Conservation (phyloP, 2,797 vertebrate species). For the Loriculus beryllinus region DNA sequence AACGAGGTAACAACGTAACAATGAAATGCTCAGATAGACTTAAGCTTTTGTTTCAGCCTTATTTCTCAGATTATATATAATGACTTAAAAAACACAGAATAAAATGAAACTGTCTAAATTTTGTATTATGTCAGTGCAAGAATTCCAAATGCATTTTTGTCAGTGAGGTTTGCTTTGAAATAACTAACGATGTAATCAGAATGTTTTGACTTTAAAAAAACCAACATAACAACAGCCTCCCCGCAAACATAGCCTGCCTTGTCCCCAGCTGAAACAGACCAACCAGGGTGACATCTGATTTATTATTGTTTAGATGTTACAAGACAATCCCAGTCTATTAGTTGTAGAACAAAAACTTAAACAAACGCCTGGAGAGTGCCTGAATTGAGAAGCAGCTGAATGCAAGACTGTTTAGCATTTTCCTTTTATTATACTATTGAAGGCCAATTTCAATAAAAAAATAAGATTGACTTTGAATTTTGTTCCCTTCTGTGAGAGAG, state of each 20-base stretch:
- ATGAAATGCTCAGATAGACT: neutral
- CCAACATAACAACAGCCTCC: rapidly evolving
- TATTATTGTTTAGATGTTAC: neutral
- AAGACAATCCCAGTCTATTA: neutral
- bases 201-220: neutral
- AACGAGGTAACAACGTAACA: neutral
- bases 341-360: neutral
- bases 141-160: neutral
- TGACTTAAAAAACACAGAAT: neutral
- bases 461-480: neutral
- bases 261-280: neutral
- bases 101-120: neutral
- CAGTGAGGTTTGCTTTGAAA: neutral
- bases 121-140: neutral
- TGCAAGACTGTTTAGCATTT: neutral
- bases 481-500: neutral
- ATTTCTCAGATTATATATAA: neutral
- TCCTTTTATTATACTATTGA: neutral
- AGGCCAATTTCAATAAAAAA: neutral
- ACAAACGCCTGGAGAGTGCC: neutral
- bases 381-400: neutral
- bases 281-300: neutral
- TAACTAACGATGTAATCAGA: neutral
- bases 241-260: neutral
- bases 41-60: neutral